These are phyloP conservation scores for Poicephalus gulielmi DNA, from an alignment of 2,113 vertebrate species.

Conservation along the genomic window DNA sequence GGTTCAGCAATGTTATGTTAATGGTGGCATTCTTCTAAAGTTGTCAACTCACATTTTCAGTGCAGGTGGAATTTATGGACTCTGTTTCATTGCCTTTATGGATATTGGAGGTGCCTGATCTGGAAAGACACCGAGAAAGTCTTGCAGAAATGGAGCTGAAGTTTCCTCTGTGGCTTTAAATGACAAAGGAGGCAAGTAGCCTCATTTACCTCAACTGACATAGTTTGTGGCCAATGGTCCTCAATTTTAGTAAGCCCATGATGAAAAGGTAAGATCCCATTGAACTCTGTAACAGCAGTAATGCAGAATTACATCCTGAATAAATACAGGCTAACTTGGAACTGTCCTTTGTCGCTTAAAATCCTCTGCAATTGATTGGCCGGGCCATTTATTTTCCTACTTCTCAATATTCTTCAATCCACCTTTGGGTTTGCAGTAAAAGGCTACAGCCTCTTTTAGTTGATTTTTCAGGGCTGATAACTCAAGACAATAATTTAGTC, in stretches of 20 bases:
- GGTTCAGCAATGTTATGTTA: not conserved
- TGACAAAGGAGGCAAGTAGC: not conserved
- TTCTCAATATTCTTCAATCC: slow-evolving; percentile 9
- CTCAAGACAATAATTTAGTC: slow-evolving; percentile 54
- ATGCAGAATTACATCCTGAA: not conserved
- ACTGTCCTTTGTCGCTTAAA: not conserved
- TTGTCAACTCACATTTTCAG: not conserved
- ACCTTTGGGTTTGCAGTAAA: not conserved
- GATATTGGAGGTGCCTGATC: not conserved
- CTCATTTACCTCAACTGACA: not conserved
- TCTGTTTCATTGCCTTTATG: accelerated
- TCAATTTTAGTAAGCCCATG: not conserved
- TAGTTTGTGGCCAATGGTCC: not conserved
- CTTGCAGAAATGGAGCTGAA: not conserved
- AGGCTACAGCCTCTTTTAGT: slow-evolving; percentile 23
- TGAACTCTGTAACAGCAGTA: not conserved
- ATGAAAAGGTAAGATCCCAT: not conserved
- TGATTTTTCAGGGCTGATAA: slow-evolving; percentile 48
- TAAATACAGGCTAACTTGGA: not conserved
- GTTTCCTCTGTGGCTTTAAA: not conserved
- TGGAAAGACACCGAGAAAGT: not conserved
- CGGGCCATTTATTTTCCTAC: not conserved
- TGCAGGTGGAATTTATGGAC: not conserved
- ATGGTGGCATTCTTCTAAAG: not conserved
- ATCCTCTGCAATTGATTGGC: not conserved